phyloP scores from a whole-genome alignment of 2,797 vertebrate species.

The Syngnathus rostellatus region DNA sequence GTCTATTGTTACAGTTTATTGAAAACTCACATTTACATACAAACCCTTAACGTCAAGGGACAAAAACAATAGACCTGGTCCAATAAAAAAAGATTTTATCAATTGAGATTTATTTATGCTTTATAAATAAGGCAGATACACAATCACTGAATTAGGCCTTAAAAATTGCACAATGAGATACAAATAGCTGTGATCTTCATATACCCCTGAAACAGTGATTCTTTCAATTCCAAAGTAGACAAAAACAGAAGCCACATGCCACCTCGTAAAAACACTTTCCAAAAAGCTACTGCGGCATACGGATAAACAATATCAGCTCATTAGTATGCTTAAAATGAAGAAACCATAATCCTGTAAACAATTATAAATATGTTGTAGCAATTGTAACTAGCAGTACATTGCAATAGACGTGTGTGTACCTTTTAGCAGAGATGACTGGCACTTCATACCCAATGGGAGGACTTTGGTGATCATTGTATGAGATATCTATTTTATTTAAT shows the following conservation, averaged over 20 bases:
- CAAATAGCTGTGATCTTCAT: constrained; percentile 44
- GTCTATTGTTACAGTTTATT: neutral
- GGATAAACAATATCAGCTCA: constrained; percentile 11
- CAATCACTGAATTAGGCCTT: constrained; percentile 51
- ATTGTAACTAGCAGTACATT: constrained; percentile 13
- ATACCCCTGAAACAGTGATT: constrained; percentile 34
- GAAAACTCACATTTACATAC: neutral
- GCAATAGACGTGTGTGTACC: constrained; percentile 29
- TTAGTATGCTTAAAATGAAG: neutral
- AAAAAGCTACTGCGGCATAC: constrained; percentile 9
- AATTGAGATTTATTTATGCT: constrained; percentile 7
- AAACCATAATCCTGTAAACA: constrained; percentile 38
- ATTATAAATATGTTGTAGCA: constrained; percentile 28
- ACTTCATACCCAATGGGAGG: constrained; percentile 10
- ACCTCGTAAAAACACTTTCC: constrained; percentile 11
- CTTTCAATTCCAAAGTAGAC: constrained; percentile 41
- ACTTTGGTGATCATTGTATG: constrained; percentile 34
- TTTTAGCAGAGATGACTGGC: constrained; percentile 23
- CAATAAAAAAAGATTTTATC: constrained; percentile 8
- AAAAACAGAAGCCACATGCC: constrained; percentile 23
- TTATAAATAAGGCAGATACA: constrained; percentile 61
- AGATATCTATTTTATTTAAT: constrained; percentile 3
- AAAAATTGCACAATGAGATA: constrained; percentile 44
- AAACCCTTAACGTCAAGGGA: neutral
- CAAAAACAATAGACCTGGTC: constrained; percentile 4